Percentiles rank a stretch among this genome's conserved stretches.
phyloP scores from a whole-genome alignment of 2,797 vertebrate species.

The Etheostoma perlongum region DNA sequence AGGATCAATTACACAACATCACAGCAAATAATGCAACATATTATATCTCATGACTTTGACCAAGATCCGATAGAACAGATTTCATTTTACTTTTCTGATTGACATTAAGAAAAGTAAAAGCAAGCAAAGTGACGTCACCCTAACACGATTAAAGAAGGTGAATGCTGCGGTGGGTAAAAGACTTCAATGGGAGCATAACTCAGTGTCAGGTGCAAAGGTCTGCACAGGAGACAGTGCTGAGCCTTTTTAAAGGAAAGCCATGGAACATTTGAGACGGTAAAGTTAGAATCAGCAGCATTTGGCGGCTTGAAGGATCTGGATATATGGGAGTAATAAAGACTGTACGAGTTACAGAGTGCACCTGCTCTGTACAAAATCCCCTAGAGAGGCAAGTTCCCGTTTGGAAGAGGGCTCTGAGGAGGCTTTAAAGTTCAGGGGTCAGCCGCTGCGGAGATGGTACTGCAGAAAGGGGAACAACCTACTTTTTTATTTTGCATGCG shows the following conservation, averaged over 20 bases:
- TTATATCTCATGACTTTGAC: not conserved
- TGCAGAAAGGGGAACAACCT: conserved; percentile 5
- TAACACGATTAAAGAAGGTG: not conserved
- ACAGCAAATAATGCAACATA: not conserved
- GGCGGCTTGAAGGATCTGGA: conserved; percentile 56
- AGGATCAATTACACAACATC: conserved; percentile 3
- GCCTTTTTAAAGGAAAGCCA: conserved; percentile 56
- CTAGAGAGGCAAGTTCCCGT: not conserved
- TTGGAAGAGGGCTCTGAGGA: conserved; percentile 19
- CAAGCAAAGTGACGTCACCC: conserved; percentile 11
- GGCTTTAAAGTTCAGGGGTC: conserved; percentile 45
- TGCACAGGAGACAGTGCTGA: conserved; percentile 53
- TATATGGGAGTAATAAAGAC: conserved; percentile 67
- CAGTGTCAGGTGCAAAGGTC: conserved; percentile 39
- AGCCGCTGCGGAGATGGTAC: not conserved
- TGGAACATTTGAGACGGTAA: conserved; percentile 59
- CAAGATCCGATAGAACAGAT: no score
- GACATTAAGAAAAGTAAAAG: not conserved
- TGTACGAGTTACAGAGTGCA: conserved; percentile 45
- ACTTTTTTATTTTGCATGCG: conserved; percentile 32
- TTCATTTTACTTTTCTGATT: no score
- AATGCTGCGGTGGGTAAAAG: conserved; percentile 21
- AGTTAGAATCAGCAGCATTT: conserved; percentile 70
- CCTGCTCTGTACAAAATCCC: conserved; percentile 33
- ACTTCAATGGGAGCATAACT: conserved; percentile 38